Evolutionary conservation across 2,888 invertebrate species (phyloP).

Genomic region (Hirtodrosophila cameraria): DNA sequence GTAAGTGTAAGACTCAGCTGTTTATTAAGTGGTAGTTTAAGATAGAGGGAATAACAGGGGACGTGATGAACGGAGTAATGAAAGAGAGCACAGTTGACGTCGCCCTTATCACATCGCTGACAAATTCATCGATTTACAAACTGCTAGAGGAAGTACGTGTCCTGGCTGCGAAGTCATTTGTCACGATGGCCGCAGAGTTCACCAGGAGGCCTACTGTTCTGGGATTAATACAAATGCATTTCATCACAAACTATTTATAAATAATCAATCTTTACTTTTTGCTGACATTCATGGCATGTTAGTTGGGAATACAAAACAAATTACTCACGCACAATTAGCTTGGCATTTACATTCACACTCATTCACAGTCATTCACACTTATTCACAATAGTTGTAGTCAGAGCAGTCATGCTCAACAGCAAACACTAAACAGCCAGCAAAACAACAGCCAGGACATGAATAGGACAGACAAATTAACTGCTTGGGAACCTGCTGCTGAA

Average conservation of each 20-base stretch:
- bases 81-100: not conserved
- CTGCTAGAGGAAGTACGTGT: conserved; percentile 13
- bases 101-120: conserved; percentile 15
- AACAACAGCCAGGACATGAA: conserved; percentile 5
- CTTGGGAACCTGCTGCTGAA: not conserved
- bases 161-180: conserved; percentile 8
- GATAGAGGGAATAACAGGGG: not conserved
- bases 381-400: not conserved
- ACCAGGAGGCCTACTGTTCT: not conserved
- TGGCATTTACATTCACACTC: not conserved
- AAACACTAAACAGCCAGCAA: not conserved
- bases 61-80: not conserved
- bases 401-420: not conserved
- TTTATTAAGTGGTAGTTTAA: not conserved
- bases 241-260: conserved; percentile 7
- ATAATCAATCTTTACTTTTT: conserved; percentile 5
- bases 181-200: conserved; percentile 6
- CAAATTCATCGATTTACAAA: conserved; percentile 50
- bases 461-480: conserved; percentile 10
- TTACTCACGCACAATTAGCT: conserved; percentile 40
- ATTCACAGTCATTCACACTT: not conserved
- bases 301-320: not conserved
- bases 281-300: not conserved
- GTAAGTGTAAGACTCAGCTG: not conserved
- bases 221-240: not conserved